Evolutionary conservation across 2,888 invertebrate genomes (phyloP), one percentile per base, ranked within the genome.

Genomic region (Poecilus cupreus): DNA sequence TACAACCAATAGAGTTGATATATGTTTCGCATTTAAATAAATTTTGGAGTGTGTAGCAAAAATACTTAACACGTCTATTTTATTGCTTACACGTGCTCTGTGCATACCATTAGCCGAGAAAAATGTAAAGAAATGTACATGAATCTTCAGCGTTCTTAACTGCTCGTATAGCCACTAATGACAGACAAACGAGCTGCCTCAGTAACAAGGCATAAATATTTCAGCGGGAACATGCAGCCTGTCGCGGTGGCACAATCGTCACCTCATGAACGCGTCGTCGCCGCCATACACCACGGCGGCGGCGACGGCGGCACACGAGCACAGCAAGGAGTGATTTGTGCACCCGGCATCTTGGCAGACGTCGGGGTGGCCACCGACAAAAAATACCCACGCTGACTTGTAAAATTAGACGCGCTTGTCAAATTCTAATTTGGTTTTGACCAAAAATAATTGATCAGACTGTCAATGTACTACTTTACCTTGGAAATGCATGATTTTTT

Each of bases 121-220:
- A 51, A 51, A 51, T 18, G 18, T 51, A 51, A 43, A 18, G 18
- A 51, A 51, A 51, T 20, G 51, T 18, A 18, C 51, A 51, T 51
- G 51, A 51, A 22, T 51, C 51, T 51, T 18, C 8, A 6, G 68
- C 0, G 18, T 68, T 39, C 68, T 68, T 37, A 37, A 16, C 37
- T 10, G 51, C 16, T 3, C 68, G 39, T 68, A 60, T 20, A 60
- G 32, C 11, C 39, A 68, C 51, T 75, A 75, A 75, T 75, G 75
- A 75, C 75, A 75, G 75, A 75, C 75, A 75, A 75, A 75, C 75
- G 75, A 75, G 75, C 11, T 18, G 49, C 18, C 72, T 54, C 51
- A 16, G 54, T 75, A 49, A 75, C 75, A 78, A 46, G 68, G 68
- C 78, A 46, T 78, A 78, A 68, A 78, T 78, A 78, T 64, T 68